These are phyloP conservation scores for Hylia prasina DNA, from an alignment of 2,113 vertebrate species.

Conservation along the genomic window DNA sequence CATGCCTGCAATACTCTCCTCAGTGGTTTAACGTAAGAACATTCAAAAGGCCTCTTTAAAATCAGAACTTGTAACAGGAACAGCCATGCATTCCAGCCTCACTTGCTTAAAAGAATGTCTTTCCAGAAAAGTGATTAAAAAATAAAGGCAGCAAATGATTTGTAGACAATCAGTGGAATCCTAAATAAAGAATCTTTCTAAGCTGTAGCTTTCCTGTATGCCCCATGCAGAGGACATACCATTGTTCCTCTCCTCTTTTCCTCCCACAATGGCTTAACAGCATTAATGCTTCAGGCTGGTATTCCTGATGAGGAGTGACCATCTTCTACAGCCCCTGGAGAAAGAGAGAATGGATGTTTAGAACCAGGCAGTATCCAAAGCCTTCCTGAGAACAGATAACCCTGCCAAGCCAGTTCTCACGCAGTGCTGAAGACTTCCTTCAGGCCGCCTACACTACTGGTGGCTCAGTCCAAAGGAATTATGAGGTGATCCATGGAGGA, in stretches of 20 bases:
- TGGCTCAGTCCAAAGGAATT: neutral
- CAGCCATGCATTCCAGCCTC: neutral
- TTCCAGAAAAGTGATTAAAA: neutral
- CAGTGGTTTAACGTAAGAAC: neutral
- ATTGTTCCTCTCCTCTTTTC: neutral
- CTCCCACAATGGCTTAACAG: neutral
- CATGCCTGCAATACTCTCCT: neutral
- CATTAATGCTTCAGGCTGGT: neutral
- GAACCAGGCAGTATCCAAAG: neutral
- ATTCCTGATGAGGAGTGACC: neutral
- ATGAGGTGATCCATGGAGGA: neutral
- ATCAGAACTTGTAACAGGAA: neutral
- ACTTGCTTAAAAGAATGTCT: neutral
- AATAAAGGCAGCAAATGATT: neutral
- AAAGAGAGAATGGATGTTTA: conserved; percentile 13
- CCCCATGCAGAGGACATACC: neutral
- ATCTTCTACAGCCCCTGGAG: neutral
- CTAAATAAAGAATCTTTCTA: neutral
- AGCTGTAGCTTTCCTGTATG: neutral
- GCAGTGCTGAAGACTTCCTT: neutral
- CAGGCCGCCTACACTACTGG: neutral
- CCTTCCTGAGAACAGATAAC: neutral
- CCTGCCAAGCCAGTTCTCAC: neutral
- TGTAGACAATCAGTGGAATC: neutral
- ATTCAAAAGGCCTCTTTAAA: neutral